Percentiles rank a stretch among this genome's conserved stretches.
These are phyloP conservation scores for Campoletis sonorensis DNA, from an alignment of 1,140 invertebrate genomes.

Conservation along the genomic window DNA sequence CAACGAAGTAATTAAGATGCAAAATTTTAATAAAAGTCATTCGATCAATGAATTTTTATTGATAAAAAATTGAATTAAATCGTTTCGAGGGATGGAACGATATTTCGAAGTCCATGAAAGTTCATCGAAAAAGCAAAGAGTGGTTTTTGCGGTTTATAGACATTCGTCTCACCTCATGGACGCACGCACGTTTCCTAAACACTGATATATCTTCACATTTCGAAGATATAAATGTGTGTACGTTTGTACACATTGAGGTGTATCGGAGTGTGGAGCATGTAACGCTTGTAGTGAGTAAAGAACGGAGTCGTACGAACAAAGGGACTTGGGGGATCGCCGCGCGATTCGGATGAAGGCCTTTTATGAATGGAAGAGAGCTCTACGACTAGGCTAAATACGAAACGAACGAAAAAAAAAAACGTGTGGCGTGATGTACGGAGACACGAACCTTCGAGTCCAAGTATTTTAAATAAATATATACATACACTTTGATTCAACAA, in stretches of 20 bases:
- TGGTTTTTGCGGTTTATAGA: neutral
- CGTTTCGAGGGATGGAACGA: neutral
- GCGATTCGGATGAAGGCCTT: conserved; percentile 45
- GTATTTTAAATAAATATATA: neutral
- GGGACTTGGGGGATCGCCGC: conserved; percentile 32
- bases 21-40: no score
- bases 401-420: neutral
- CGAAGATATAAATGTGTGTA: neutral
- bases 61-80: no score
- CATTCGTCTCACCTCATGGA: conserved; percentile 5
- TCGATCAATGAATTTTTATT: no score
- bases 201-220: neutral
- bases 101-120: neutral
- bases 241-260: neutral
- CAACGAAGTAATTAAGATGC: neutral
- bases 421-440: conserved; percentile 19
- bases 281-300: conserved; percentile 20
- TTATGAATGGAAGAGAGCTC: conserved; percentile 38
- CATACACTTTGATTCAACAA: neutral
- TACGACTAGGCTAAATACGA: neutral
- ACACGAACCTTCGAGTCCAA: neutral
- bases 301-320: conserved; percentile 42
- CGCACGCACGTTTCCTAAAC: neutral
- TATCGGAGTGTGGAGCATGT: neutral
- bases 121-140: conserved; percentile 17